A percentile compares a stretch with the other conserved stretches of the same genome.
phyloP scores from a whole-genome alignment of 2,888 invertebrate genomes.

The Philereme vetulata region DNA sequence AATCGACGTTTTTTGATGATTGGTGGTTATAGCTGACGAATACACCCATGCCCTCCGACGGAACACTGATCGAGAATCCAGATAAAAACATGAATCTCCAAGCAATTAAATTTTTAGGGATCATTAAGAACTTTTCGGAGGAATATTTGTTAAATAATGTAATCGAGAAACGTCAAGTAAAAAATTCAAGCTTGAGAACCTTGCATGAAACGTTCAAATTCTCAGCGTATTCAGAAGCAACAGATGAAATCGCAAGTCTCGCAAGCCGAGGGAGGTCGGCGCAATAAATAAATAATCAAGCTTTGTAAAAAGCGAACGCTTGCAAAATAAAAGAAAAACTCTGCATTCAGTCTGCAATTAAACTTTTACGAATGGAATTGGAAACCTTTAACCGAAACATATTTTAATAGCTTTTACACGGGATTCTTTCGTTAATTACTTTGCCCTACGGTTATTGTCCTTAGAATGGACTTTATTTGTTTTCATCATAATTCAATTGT shows the following conservation, averaged over 20 bases:
- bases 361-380: conserved; percentile 62
- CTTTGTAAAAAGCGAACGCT: conserved; percentile 56
- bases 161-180: conserved; percentile 27
- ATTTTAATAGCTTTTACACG: conserved; percentile 67
- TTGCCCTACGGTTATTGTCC: conserved; percentile 55
- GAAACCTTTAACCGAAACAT: conserved; percentile 67
- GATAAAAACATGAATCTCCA: conserved; percentile 53
- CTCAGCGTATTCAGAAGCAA: conserved; percentile 45
- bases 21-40: conserved; percentile 61
- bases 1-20: conserved; percentile 64
- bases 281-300: conserved; percentile 71
- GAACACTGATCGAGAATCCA: conserved; percentile 61
- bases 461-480: conserved; percentile 44
- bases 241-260: conserved; percentile 52
- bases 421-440: conserved; percentile 67
- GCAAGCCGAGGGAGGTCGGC: conserved; percentile 50
- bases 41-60: conserved; percentile 45
- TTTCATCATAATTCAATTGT: conserved; percentile 46
- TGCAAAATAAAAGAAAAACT: conserved; percentile 52
- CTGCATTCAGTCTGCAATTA: conserved; percentile 55
- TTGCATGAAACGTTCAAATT: conserved; percentile 28
- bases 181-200: conserved; percentile 25
- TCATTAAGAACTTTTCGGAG: conserved; percentile 35
- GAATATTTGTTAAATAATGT: conserved; percentile 32
- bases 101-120: conserved; percentile 39